Evolutionary conservation across 2,797 vertebrate genomes (phyloP), one percentile per base, ranked within the genome.

Genomic region (Nyctalus aviator): DNA sequence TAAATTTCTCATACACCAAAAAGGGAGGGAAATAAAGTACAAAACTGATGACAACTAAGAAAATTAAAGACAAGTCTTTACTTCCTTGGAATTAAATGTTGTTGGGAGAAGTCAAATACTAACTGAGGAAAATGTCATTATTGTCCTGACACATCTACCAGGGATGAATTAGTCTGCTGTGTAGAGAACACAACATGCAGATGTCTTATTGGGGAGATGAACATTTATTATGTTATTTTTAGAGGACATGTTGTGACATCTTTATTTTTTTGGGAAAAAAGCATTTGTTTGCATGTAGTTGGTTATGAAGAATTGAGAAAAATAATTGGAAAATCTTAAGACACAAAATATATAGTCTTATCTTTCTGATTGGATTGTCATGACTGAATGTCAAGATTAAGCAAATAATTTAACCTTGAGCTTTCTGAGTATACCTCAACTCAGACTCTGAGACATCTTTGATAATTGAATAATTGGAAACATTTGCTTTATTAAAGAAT

Each of bases 211-310:
- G 50, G 13, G 17, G 23, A 93, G 72, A 59, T 32, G n/a, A 90
- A 23, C 32, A 82, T 83, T 88, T 94, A 88, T 68, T 90, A 53
- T 66, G n/a, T 46, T 90, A 94, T 85, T 96, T 95, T 97, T 93
- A 84, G n/a, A 32, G 5, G 14, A 5, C 78, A n/a, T 27, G 44
- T n/a, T 90, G 11, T 93, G 76, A 83, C 20, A 84, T 84, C n/a
- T 86, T 18, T 48, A 66, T 89, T 94, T 92, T 41, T 41, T 44
- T 44, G 44, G 44, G 44, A 30, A 93, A 62, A 68, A 78, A 50
- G 13, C 9, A 64, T 93, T 86, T 87, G 11, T 15, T 89, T 94
- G 25, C 25, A 78, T 84, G 35, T 41, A 48, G 53, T 92, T 96
- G 88, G 91, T 96, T 94, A 85, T 62, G 59, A 96, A 85, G 55